phyloP scores from a whole-genome alignment of 2,888 invertebrate species.

The Laothoe populi region DNA sequence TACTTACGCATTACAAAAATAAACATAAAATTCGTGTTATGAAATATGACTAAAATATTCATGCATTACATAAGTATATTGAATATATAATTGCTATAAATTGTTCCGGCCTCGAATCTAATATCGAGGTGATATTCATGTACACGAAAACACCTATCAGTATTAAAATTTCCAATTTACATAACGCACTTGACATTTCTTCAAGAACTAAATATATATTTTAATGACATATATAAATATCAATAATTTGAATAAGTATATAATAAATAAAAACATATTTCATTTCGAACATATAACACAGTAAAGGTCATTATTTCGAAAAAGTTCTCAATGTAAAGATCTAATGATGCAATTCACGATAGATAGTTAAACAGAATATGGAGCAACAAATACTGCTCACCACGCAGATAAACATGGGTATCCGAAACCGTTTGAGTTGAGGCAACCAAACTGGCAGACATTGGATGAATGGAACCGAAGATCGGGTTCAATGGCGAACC shows the following conservation, averaged over 20 bases:
- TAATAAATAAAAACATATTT: not conserved
- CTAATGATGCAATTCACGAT: no score
- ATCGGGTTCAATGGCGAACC: no score
- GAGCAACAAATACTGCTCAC: not conserved
- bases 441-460: not conserved
- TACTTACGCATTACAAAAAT: not conserved
- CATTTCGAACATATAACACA: not conserved
- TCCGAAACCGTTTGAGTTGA: not conserved
- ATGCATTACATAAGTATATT: not conserved
- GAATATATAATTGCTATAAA: not conserved
- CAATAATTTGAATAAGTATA: no score
- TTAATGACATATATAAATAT: not conserved
- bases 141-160: not conserved
- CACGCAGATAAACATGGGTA: not conserved
- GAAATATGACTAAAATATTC: not conserved
- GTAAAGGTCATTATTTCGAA: no score
- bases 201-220: not conserved
- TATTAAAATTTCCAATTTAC: not conserved
- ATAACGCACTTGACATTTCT: not conserved
- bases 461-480: no score
- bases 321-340: no score
- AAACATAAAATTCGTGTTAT: not conserved
- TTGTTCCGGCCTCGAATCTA: not conserved
- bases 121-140: conserved; percentile 1
- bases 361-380: no score